Base-by-base conservation (phyloP, 2,888 invertebrate genomes). In the Machimus rusticus region DNA sequence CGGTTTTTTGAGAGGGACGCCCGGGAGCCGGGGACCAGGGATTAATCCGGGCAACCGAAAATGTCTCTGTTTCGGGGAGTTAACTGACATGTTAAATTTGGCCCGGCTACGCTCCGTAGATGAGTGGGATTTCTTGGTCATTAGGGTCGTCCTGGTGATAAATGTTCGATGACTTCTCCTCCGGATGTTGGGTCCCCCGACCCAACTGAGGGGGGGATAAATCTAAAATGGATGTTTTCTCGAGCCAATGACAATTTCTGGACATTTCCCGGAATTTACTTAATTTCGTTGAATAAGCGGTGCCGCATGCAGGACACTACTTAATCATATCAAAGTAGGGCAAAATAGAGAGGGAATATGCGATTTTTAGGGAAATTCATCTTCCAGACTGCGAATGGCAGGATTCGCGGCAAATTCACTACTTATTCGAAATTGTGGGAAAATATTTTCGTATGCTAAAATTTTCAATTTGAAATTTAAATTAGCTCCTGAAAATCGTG, bases 51-150 rank as follows among this genome's bases (percentile, higher is more conserved):
- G 66, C 82, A 34, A 55, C 51, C 57, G 55, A 82, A 66, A 82
- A 82, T 82, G 82, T 57, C 82, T 55, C 82, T 82, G 82, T 82
- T 82, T 55, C 19, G 66, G 78, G 82, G 51, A 82, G 37, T 57
- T 43, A 82, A 66, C 82, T 82, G 82, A 55, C 82, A 82, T 82
- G 82, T 82, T 82, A 82, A 82, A 82, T 82, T 66, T 82, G 82
- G 66, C 34, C 82, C 14, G 82, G 34, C 43, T 34, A 34, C 37
- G 57, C 55, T 31, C 57, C 55, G 57, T 37, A 57, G 57, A 82
- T 82, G 34, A 82, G 57, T 82, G 82, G 57, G 82, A 82, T 57
- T 82, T 82, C 82, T 82, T 66, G 82, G 82, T 82, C 82, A 82
- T 82, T 82, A 82, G 57, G 82, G 82, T 82, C 82, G 82, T 57